Conservation (phyloP, 2,113 vertebrate genomes). For the Pimephales promelas region DNA sequence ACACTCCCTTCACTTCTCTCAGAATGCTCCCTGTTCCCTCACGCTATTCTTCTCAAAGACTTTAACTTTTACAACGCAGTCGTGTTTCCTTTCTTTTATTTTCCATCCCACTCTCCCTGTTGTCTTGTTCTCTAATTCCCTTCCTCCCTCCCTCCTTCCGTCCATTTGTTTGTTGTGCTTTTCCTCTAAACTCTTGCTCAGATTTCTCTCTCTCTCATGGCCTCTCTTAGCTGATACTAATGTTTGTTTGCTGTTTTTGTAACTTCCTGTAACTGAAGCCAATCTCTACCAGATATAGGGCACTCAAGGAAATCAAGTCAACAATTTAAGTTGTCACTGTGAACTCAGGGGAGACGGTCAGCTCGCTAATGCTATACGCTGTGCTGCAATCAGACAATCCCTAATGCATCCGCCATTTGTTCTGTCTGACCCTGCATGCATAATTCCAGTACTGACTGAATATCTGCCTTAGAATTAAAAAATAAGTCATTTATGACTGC, state of each 20-base stretch:
- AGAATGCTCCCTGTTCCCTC: not conserved
- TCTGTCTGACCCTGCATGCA: not conserved
- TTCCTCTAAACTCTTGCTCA: conserved; percentile 39
- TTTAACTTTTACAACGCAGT: conserved; percentile 2
- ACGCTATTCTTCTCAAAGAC: conserved; percentile 32
- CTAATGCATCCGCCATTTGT: conserved; percentile 14
- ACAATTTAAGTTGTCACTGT: not conserved
- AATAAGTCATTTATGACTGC: not conserved
- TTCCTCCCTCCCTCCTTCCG: conserved; percentile 32
- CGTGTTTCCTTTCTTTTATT: conserved; percentile 42
- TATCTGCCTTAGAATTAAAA: not conserved
- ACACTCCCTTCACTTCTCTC: conserved; percentile 1
- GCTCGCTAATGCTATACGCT: not conserved
- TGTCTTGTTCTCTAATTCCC: conserved; percentile 45
- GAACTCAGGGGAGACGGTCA: conserved; percentile 5
- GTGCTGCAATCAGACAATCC: not conserved
- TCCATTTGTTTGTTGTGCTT: conserved; percentile 39
- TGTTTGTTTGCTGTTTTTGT: conserved; percentile 18
- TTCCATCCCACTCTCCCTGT: conserved; percentile 27
- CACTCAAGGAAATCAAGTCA: conserved; percentile 32
- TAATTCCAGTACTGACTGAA: not conserved
- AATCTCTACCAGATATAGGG: conserved; percentile 14
- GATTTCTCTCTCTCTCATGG: conserved; percentile 22
- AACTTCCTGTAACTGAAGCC: not conserved
- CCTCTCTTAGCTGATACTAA: conserved; percentile 33